phyloP scores from a whole-genome alignment of 2,888 invertebrate genomes.

The Lithophane semibrunnea region DNA sequence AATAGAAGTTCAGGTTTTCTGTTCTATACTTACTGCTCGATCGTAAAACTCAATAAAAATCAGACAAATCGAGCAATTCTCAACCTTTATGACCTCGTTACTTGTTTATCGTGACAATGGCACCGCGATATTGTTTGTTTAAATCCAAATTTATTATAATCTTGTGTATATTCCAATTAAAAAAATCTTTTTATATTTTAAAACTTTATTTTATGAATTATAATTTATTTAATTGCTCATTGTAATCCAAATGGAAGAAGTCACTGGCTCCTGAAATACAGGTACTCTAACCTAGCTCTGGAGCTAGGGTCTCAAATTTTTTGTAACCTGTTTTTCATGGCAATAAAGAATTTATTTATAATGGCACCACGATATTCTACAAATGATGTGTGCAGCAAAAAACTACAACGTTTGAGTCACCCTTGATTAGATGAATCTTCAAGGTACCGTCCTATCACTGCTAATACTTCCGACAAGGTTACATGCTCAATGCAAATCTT shows the following conservation, averaged over 20 bases:
- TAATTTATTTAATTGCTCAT: no score
- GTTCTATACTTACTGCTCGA: background rate
- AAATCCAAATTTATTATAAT: no score
- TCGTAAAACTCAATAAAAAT: background rate
- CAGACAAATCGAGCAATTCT: background rate
- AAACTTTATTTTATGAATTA: no score
- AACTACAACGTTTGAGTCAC: conserved; percentile 19
- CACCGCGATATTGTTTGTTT: no score
- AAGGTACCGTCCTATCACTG: conserved; percentile 17
- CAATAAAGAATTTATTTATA: no score
- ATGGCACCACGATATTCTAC: background rate
- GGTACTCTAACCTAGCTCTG: no score
- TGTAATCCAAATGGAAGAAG: no score
- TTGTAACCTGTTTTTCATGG: no score
- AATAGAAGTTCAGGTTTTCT: background rate
- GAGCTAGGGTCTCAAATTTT: no score
- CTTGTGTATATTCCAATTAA: no score
- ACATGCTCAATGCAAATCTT: conserved; percentile 33
- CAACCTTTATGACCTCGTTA: background rate
- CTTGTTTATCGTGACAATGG: background rate
- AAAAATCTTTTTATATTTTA: no score
- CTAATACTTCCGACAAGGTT: conserved; percentile 46
- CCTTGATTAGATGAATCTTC: conserved; percentile 22
- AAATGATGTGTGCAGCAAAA: background rate
- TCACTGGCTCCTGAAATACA: no score